Conservation (phyloP, 2,888 invertebrate genomes). For the Oscheius sp. region DNA sequence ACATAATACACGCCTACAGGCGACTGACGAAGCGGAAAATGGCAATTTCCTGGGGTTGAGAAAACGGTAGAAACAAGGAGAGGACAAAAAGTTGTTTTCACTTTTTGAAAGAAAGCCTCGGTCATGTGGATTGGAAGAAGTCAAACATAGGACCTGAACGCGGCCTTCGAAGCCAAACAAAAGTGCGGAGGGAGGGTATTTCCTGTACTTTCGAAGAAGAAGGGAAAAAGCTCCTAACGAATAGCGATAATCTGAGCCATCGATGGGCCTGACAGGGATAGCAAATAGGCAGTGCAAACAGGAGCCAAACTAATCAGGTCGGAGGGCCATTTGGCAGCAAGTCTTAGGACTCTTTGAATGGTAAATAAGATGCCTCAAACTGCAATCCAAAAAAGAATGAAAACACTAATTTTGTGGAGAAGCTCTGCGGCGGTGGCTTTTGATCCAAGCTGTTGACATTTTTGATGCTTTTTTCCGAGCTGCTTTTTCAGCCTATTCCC, state of each 20-base stretch:
- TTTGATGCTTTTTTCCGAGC: no score
- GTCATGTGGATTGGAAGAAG: constrained; percentile 2
- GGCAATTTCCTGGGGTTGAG: background rate
- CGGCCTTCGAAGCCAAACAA: constrained; percentile 15
- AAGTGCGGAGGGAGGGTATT: background rate
- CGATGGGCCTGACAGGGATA: background rate
- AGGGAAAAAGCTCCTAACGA: no score
- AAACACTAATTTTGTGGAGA: no score
- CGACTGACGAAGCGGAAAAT: background rate
- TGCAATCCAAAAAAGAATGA: no score
- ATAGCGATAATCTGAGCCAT: background rate
- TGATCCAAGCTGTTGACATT: no score
- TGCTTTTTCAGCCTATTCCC: no score
- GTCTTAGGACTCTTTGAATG: no score
- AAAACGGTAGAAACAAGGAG: background rate
- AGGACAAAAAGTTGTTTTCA: background rate
- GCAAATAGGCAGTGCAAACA: background rate
- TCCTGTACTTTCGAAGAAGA: background rate
- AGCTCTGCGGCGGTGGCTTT: no score
- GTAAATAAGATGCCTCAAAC: no score
- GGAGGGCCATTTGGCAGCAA: no score
- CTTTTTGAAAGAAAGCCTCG: background rate
- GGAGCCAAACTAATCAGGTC: background rate
- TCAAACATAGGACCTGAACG: constrained; percentile 16
- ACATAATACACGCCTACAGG: background rate